A percentile compares a stretch with the other conserved stretches of the same genome.
These are phyloP conservation scores for Deilephila porcellus DNA, from an alignment of 2,888 invertebrate genomes.

Conservation along the genomic window DNA sequence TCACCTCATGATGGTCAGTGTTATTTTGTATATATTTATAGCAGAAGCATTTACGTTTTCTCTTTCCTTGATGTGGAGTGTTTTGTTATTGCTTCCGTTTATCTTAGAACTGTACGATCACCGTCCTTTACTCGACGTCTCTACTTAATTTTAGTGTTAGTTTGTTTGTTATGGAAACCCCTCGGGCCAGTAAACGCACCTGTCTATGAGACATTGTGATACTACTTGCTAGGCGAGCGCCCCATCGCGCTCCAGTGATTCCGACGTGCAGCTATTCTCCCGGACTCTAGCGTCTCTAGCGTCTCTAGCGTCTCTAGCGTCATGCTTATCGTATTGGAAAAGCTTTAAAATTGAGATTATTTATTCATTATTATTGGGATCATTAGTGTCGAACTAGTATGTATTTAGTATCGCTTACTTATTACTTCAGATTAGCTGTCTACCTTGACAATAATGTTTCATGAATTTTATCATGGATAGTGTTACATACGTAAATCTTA, in stretches of 20 bases:
- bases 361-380: slow-evolving; percentile 73
- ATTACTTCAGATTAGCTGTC: slow-evolving; percentile 48
- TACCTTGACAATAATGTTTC: slow-evolving; percentile 72
- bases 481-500: slow-evolving; percentile 52
- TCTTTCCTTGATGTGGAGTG: slow-evolving; percentile 50
- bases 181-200: slow-evolving; percentile 80
- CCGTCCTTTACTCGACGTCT: slow-evolving; percentile 80
- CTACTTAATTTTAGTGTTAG: slow-evolving; percentile 82
- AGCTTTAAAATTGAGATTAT: slow-evolving; percentile 84
- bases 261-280: slow-evolving; percentile 58
- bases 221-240: slow-evolving; percentile 68
- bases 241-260: slow-evolving; percentile 54
- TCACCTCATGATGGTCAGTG: slow-evolving; percentile 81
- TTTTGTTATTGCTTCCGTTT: slow-evolving; percentile 70
- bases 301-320: slow-evolving; percentile 47
- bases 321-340: slow-evolving; percentile 72
- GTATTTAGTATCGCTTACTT: slow-evolving; percentile 54
- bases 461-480: slow-evolving; percentile 49
- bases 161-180: slow-evolving; percentile 73
- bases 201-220: slow-evolving; percentile 84
- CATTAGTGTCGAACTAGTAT: slow-evolving; percentile 56
- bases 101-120: slow-evolving; percentile 59
- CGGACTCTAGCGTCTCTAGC: slow-evolving; percentile 39
- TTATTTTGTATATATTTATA: slow-evolving; percentile 55
- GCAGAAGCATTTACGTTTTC: slow-evolving; percentile 75